Evolutionary conservation across 2,888 invertebrate species (phyloP).

Genomic region (Galerucella pusilla): DNA sequence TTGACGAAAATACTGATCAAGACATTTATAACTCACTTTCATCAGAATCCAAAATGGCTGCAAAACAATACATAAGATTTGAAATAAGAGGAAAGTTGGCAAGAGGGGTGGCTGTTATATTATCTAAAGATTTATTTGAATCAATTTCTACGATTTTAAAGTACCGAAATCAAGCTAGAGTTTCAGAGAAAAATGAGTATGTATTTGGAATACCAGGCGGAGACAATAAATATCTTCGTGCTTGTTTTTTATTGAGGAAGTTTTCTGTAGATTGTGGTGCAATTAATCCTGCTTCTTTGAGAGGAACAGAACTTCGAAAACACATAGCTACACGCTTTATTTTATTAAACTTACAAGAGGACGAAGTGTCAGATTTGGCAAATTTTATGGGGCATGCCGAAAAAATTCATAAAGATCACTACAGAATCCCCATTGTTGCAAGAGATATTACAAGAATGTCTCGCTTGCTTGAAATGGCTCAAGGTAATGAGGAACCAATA

Average conservation of each 20-base stretch:
- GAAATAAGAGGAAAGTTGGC: constrained; percentile 27
- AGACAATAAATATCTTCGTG: constrained; percentile 40
- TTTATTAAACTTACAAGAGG: constrained; percentile 46
- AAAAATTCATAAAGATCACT: constrained; percentile 49
- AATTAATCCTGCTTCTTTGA: constrained; percentile 41
- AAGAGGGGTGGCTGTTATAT: constrained; percentile 27
- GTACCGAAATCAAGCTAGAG: constrained; percentile 25
- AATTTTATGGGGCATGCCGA: constrained; percentile 52
- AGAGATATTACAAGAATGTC: constrained; percentile 48
- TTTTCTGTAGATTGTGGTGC: constrained; percentile 50
- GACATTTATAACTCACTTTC: constrained; percentile 26
- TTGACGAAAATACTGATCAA: constrained; percentile 28
- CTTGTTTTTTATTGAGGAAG: constrained; percentile 47
- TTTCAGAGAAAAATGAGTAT: constrained; percentile 31
- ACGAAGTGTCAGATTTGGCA: constrained; percentile 46
- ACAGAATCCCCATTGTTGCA: constrained; percentile 45
- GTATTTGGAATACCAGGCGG: constrained; percentile 37
- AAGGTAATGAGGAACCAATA: constrained; percentile 7
- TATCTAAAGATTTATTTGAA: constrained; percentile 20
- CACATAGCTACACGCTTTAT: constrained; percentile 51
- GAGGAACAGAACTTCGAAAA: constrained; percentile 46
- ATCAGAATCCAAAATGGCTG: constrained; percentile 11
- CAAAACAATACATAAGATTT: constrained; percentile 28
- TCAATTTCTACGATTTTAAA: constrained; percentile 29
- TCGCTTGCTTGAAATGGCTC: constrained; percentile 41